A percentile compares a stretch with the other conserved stretches of the same genome.
Evolutionary conservation across 2,113 vertebrate species (phyloP).

Genomic region (human (Homo sapiens)): GRCh38 chr15:59086501-59087000

Average conservation of each 20-base stretch:
- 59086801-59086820: not conserved
- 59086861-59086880: conserved; percentile 3
- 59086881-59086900: not conserved
- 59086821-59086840: not conserved
- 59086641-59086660: not conserved
- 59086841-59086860: not conserved
- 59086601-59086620: not conserved
- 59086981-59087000: not conserved
- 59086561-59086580: not conserved
- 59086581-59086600: not conserved
- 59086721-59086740: not conserved
- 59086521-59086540: not conserved
- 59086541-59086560: not conserved
- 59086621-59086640: not conserved
- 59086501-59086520: not conserved
- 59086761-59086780: not conserved
- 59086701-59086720: not conserved
- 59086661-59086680: not conserved
- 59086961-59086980: not conserved
- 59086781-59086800: not conserved
- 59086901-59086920: not conserved
- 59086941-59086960: not conserved
- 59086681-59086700: not conserved
- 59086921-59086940: not conserved
- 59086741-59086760: not conserved